A percentile compares a stretch with the other conserved stretches of the same genome.
phyloP scores from a whole-genome alignment of 1,140 invertebrate species.

The Lepidotrigona ventralis region DNA sequence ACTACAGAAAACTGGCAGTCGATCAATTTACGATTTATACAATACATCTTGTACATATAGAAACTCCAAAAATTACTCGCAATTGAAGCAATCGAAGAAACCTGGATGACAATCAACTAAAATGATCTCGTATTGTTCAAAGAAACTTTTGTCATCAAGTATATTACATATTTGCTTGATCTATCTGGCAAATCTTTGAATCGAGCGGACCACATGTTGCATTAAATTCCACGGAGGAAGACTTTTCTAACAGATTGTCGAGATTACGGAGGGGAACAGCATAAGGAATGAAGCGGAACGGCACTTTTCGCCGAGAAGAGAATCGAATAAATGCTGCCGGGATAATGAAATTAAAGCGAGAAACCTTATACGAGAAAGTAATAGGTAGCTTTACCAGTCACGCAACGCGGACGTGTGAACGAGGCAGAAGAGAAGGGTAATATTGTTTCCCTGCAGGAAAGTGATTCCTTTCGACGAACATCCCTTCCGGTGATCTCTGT shows the following conservation, averaged over 20 bases:
- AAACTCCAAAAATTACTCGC: too few species aligned
- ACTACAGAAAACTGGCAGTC: too few species aligned
- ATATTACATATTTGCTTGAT: not conserved
- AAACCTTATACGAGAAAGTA: not conserved
- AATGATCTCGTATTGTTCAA: not conserved
- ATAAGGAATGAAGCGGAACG: not conserved
- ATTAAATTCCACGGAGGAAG: not conserved
- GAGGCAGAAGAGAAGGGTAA: not conserved
- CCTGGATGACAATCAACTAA: not conserved
- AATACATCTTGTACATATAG: too few species aligned
- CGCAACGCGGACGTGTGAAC: not conserved
- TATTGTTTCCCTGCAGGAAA: conserved; percentile 5
- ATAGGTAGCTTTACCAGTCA: not conserved
- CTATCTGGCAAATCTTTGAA: not conserved
- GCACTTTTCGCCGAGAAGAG: not conserved
- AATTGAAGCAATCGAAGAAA: not conserved
- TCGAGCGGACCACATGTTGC: not conserved
- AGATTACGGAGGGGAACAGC: not conserved
- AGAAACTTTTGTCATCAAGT: not conserved
- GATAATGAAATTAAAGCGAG: conserved; percentile 3
- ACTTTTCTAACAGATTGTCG: not conserved
- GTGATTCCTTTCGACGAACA: not conserved
- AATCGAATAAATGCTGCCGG: not conserved
- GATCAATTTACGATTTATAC: too few species aligned
- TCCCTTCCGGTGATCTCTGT: not conserved